phyloP scores from a whole-genome alignment of 2,113 vertebrate genomes.

The Trogon melanurus region DNA sequence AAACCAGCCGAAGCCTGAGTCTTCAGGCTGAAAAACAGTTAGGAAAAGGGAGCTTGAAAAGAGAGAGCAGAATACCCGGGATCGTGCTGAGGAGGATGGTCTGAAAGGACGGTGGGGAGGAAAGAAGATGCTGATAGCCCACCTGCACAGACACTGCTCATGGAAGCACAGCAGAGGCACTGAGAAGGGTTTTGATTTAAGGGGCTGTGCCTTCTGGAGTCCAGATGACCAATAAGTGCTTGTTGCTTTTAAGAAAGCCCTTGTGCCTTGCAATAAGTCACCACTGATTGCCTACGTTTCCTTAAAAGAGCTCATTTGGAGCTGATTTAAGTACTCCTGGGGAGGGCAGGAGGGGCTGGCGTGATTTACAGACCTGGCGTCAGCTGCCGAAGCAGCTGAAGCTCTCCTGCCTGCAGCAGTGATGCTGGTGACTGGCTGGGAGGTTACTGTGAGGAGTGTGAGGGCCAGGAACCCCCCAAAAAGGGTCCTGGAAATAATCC shows the following conservation, averaged over 20 bases:
- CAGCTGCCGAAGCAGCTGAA: background rate
- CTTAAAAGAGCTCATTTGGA: conserved; percentile 59
- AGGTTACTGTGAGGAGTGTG: background rate
- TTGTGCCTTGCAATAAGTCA: conserved; percentile 51
- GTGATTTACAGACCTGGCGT: background rate
- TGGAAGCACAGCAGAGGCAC: background rate
- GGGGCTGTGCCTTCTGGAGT: conserved; percentile 17
- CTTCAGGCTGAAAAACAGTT: background rate
- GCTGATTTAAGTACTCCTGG: conserved; percentile 56
- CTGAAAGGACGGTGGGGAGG: background rate
- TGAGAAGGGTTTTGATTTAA: conserved; percentile 9
- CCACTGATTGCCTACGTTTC: conserved; percentile 55
- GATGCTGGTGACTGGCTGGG: background rate
- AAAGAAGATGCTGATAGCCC: background rate
- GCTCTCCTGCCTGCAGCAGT: background rate
- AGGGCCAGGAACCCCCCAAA: background rate
- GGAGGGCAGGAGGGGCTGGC: background rate
- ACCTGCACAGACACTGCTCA: background rate
- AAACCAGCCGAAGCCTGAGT: background rate
- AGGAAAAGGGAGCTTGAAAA: background rate
- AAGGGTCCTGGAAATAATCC: background rate
- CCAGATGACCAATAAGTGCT: conserved; percentile 57
- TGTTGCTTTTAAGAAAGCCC: conserved; percentile 5
- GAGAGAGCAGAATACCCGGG: background rate
- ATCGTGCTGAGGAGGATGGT: background rate